phyloP scores from a whole-genome alignment of 1,140 invertebrate species.

The Nebria ingens region DNA sequence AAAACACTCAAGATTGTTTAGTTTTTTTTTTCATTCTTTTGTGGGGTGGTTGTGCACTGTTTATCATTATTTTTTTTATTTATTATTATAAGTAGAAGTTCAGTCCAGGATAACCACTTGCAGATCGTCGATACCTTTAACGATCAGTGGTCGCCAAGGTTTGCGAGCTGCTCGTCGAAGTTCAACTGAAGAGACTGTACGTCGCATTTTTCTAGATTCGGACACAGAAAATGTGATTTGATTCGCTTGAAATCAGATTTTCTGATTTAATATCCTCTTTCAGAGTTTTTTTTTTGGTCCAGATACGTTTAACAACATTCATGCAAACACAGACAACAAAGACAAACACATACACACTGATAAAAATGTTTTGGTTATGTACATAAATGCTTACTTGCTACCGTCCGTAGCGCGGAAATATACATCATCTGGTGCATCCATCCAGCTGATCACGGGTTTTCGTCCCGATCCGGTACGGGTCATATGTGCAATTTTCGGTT shows the following conservation, averaged over 20 bases:
- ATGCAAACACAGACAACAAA: no score
- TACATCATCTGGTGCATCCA: conserved; percentile 94
- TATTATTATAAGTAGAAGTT: conserved; percentile 8
- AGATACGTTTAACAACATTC: neutral
- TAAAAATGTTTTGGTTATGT: no score
- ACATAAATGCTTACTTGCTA: conserved; percentile 64
- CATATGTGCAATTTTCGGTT: conserved; percentile 61
- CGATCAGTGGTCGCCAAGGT: conserved; percentile 67
- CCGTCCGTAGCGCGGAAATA: conserved; percentile 85
- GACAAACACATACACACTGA: no score
- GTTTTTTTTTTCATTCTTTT: no score
- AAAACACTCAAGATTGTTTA: neutral
- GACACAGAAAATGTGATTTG: conserved; percentile 21
- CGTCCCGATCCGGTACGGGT: conserved; percentile 49
- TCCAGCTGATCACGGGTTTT: conserved; percentile 92
- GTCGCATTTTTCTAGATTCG: conserved; percentile 71
- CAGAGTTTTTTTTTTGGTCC: neutral
- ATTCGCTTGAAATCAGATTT: conserved; percentile 10
- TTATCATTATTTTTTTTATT: no score
- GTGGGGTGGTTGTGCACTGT: neutral
- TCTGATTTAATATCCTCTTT: neutral
- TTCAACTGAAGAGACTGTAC: conserved; percentile 67
- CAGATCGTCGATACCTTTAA: conserved; percentile 28
- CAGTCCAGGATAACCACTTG: conserved; percentile 32
- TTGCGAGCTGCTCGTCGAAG: conserved; percentile 80